Percentiles rank a stretch among this genome's conserved stretches.
Conservation (phyloP, 2,113 vertebrate genomes). For the Natator depressus region DNA sequence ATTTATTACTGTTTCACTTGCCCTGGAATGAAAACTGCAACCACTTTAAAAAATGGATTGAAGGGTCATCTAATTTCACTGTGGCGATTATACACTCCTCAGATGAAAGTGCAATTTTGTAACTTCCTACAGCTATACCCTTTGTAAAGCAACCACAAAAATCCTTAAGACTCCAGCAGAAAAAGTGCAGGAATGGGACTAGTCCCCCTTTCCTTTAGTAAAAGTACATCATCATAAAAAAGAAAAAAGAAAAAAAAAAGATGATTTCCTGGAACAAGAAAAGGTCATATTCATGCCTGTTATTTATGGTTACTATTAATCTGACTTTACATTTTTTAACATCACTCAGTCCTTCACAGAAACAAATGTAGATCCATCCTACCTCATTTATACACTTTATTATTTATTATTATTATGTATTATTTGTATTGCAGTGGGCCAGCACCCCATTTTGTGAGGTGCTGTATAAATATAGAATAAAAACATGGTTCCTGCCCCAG, state of each 20-base stretch:
- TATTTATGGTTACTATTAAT: neutral
- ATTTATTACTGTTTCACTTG: neutral
- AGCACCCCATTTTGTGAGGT: neutral
- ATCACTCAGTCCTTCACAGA: neutral
- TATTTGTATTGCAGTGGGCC: neutral
- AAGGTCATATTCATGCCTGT: neutral
- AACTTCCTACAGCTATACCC: neutral
- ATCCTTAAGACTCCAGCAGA: neutral
- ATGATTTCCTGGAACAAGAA: neutral
- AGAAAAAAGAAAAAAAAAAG: accelerated
- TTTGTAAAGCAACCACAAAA: neutral
- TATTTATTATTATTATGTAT: neutral
- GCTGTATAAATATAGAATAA: neutral
- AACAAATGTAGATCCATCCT: neutral
- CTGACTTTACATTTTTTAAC: neutral
- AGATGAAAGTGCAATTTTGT: neutral
- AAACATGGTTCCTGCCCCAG: neutral
- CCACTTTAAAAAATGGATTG: neutral
- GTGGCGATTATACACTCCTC: neutral
- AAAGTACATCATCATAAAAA: neutral
- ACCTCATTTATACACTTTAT: neutral
- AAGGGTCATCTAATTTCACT: neutral
- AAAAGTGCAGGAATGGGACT: neutral
- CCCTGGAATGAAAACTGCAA: neutral
- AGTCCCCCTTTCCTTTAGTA: neutral